A percentile compares a stretch with the other conserved stretches of the same genome.
Conservation (phyloP, 2,797 vertebrate genomes). For the Fundulus diaphanus region DNA sequence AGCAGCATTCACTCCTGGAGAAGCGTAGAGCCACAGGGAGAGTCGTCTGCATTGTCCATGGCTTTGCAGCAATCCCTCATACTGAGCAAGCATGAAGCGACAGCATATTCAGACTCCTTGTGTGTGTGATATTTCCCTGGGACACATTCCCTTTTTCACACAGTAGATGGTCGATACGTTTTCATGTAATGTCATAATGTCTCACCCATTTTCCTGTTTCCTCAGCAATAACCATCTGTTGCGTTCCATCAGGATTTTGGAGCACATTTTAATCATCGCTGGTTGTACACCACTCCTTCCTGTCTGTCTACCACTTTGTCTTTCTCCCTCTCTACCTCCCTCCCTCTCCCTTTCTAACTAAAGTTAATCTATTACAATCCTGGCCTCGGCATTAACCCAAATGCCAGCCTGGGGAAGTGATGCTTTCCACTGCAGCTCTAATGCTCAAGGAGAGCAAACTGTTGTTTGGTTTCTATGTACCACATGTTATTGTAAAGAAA, state of each 20-base stretch:
- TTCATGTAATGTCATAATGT: slow-evolving; percentile 17
- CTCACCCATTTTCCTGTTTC: slow-evolving; percentile 12
- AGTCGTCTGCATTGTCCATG: no score
- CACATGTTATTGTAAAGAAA: background rate
- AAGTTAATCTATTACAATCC: slow-evolving; percentile 59
- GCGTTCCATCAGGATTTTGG: slow-evolving; percentile 35
- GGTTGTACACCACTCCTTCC: slow-evolving; percentile 28
- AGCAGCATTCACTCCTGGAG: no score
- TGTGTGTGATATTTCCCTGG: slow-evolving; percentile 37
- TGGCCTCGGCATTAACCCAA: slow-evolving; percentile 50
- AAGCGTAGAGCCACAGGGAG: no score
- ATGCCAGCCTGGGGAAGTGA: slow-evolving; percentile 46
- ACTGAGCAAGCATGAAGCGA: no score
- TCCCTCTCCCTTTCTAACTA: slow-evolving; percentile 48
- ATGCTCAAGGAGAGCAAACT: slow-evolving; percentile 5
- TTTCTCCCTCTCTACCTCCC: background rate
- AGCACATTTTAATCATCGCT: slow-evolving; percentile 43
- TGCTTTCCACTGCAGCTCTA: slow-evolving; percentile 49
- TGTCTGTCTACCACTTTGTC: slow-evolving; percentile 20
- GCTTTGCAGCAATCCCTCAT: no score
- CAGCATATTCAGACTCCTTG: slow-evolving; percentile 45
- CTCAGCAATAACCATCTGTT: background rate
- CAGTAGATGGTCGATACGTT: slow-evolving; percentile 17
- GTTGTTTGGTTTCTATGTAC: slow-evolving; percentile 2
- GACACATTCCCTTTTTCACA: slow-evolving; percentile 29